phyloP scores from a whole-genome alignment of 2,113 vertebrate genomes.

The Bothrops jararaca region DNA sequence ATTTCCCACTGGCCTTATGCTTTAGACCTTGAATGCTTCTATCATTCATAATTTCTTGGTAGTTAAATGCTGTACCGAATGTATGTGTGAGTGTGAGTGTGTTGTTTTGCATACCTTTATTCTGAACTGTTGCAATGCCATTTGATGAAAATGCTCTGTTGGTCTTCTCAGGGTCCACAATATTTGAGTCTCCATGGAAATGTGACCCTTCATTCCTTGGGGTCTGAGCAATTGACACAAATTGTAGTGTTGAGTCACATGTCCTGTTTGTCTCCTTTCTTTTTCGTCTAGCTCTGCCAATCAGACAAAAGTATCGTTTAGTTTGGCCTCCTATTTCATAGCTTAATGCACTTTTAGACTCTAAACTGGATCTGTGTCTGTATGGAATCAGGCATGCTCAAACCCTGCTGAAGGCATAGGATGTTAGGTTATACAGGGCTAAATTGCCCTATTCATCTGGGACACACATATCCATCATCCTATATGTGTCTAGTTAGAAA shows the following conservation, averaged over 20 bases:
- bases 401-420: neutral
- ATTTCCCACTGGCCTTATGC: neutral
- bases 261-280: constrained; percentile 8
- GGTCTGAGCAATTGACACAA: constrained; percentile 20
- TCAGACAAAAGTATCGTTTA: neutral
- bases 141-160: neutral
- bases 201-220: neutral
- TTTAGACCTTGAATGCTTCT: neutral
- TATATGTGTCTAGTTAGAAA: neutral
- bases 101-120: neutral
- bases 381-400: neutral
- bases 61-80: neutral
- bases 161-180: neutral
- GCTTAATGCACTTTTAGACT: neutral
- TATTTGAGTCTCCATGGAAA: constrained; percentile 29
- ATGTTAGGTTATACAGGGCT: neutral
- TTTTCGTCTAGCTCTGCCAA: neutral
- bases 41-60: neutral
- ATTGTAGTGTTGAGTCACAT: neutral
- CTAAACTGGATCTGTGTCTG: neutral
- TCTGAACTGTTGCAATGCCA: neutral
- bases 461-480: neutral
- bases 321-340: neutral
- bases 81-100: too few species aligned
- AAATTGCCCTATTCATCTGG: neutral